Evolutionary conservation across 2,113 vertebrate genomes (phyloP).

Genomic region (Bungarus multicinctus): DNA sequence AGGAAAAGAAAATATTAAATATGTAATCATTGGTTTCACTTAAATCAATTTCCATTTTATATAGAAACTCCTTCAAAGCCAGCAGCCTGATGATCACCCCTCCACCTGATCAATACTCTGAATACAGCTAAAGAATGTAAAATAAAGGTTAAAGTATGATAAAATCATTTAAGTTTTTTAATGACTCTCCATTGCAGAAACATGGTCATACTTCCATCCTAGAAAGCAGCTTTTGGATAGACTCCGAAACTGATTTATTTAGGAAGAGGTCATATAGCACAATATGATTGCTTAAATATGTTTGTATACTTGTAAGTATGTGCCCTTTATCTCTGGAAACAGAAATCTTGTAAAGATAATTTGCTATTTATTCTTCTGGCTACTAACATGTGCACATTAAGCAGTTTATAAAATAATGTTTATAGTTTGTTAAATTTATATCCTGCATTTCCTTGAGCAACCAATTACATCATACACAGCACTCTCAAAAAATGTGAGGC

Average conservation of each 20-base stretch:
- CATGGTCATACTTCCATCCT: neutral
- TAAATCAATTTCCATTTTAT: neutral
- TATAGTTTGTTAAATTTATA: neutral
- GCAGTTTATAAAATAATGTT: slow-evolving; percentile 24
- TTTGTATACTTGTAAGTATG: neutral
- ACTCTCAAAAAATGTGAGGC: neutral
- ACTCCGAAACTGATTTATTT: neutral
- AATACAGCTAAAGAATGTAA: neutral
- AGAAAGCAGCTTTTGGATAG: neutral
- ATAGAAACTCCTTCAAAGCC: neutral
- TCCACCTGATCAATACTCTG: neutral
- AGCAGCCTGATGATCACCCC: neutral
- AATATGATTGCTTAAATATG: slow-evolving; percentile 13
- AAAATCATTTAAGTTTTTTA: slow-evolving; percentile 1
- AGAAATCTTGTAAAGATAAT: slow-evolving; percentile 20
- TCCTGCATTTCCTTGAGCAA: neutral
- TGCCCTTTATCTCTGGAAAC: slow-evolving; percentile 14
- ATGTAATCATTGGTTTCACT: neutral
- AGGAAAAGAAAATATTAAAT: neutral
- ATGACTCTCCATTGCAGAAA: neutral
- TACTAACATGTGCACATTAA: slow-evolving; percentile 45
- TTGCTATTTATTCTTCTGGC: slow-evolving; percentile 41
- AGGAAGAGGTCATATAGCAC: neutral
- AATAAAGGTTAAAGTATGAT: neutral
- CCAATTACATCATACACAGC: neutral